A percentile compares a stretch with the other conserved stretches of the same genome.
Conservation (phyloP, 2,888 invertebrate genomes). For the Drosophila algonquin region DNA sequence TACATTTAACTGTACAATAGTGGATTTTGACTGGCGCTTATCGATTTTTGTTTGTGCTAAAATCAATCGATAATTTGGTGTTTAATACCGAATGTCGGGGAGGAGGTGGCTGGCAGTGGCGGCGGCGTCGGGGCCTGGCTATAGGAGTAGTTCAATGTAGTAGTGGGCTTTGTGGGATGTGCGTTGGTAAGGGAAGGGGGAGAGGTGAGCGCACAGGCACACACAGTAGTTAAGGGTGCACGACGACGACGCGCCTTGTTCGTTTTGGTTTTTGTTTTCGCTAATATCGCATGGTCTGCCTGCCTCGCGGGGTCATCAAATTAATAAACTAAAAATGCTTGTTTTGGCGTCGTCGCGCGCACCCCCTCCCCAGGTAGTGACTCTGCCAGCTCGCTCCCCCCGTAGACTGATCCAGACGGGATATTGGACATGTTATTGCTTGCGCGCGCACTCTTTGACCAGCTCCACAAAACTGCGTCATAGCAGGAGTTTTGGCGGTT, state of each 20-base stretch:
- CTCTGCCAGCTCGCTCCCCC: background rate
- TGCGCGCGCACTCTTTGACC: slow-evolving; percentile 77
- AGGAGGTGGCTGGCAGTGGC: slow-evolving; percentile 36
- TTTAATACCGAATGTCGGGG: slow-evolving; percentile 64
- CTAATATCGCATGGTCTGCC: slow-evolving; percentile 12
- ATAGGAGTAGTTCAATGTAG: slow-evolving; percentile 38
- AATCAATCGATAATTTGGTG: slow-evolving; percentile 82
- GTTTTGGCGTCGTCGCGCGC: slow-evolving; percentile 61
- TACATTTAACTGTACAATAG: slow-evolving; percentile 54
- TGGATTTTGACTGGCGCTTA: slow-evolving; percentile 57
- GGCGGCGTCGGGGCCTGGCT: slow-evolving; percentile 17
- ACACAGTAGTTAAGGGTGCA: slow-evolving; percentile 41
- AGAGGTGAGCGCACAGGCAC: slow-evolving; percentile 2
- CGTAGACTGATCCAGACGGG: slow-evolving; percentile 55
- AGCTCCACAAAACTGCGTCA: slow-evolving; percentile 65
- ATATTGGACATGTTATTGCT: slow-evolving; percentile 76
- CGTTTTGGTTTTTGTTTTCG: slow-evolving; percentile 46
- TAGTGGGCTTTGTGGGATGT: slow-evolving; percentile 27
- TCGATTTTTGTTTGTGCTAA: slow-evolving; percentile 72
- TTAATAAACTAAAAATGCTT: slow-evolving; percentile 76
- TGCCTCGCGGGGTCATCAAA: slow-evolving; percentile 47
- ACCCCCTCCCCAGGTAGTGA: background rate
- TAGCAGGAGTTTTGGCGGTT: slow-evolving; percentile 57
- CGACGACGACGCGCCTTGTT: slow-evolving; percentile 34
- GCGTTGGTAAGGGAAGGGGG: slow-evolving; percentile 16